Evolutionary conservation across 2,797 vertebrate species (phyloP), one percentile per base, ranked within the genome.

Genomic region (Macropus fuliginosus): DNA sequence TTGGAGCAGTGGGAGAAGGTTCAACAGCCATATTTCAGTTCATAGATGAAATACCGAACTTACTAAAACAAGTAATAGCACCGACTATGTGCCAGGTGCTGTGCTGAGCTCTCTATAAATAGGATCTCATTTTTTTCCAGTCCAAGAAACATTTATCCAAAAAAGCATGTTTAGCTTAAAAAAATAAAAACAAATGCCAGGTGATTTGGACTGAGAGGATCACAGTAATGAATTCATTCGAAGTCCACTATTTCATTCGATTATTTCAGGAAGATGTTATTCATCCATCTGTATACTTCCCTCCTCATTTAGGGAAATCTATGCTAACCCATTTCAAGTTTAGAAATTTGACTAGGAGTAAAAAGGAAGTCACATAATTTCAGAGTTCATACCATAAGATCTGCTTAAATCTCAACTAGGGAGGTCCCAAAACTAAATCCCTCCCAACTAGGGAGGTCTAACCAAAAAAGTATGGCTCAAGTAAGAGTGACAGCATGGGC

Each of bases 131-230:
- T 46, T 46, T 81, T 81, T 81, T 46, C 18, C 74, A 81, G 74
- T 81, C 40, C 1, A 92, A 21, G 74, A 97, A 94, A 91, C 57
- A 94, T 96, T 96, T 97, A 98, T 95, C 97, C 93, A 34, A 1
- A 90, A 2, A 94, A 95, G 54, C 90, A 29, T 95, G 93, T 94
- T 94, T 96, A 89, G 40, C 96, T 94, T n/a, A 95, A 96, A 96
- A 97, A 95, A 24, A 18, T 18, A 24, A 50, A 66, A 66, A 50
- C 74, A 87, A 50, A 87, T 21, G 46, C 40, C 21, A 87, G 74
- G 9, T 50, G 40, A 81, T 81, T 81, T 81, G n/a, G n/a, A 81
- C 18, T 18, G 24, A 46, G n/a, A 46, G 66, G n/a, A 81, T 24
- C 18, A 46, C 66, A 81, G 66, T 81, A 74, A 74, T 21, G 18